These are phyloP conservation scores for Salvelinus sp. DNA, from an alignment of 2,113 vertebrate genomes.

Conservation along the genomic window DNA sequence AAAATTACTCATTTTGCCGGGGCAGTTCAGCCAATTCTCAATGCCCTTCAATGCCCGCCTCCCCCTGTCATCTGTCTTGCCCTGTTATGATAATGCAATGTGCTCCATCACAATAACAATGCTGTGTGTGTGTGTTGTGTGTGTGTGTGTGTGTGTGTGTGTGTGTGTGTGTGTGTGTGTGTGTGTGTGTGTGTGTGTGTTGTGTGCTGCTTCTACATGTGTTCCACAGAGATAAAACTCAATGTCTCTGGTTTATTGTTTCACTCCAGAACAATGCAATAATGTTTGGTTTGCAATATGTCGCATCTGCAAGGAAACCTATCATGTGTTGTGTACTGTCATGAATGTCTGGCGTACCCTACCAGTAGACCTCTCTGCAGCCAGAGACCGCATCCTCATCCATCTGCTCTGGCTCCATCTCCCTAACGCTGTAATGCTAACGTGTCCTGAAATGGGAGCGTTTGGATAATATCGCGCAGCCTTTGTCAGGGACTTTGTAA, in stretches of 20 bases:
- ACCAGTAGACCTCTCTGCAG: not conserved
- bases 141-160: no score
- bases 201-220: slow-evolving; percentile 2
- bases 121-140: slow-evolving; percentile 9
- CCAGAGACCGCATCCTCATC: slow-evolving; percentile 29
- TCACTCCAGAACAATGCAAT: not conserved
- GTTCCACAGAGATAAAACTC: no score
- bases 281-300: not conserved
- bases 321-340: slow-evolving; percentile 26
- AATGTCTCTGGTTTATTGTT: not conserved
- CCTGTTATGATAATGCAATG: slow-evolving; percentile 51
- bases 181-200: slow-evolving; percentile 1
- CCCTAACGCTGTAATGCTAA: slow-evolving; percentile 10
- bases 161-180: slow-evolving; percentile 5
- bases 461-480: slow-evolving; percentile 67
- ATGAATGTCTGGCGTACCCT: not conserved
- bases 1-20: slow-evolving; percentile 74
- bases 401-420: slow-evolving; percentile 33
- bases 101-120: slow-evolving; percentile 54
- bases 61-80: slow-evolving; percentile 37
- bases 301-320: slow-evolving; percentile 38
- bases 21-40: slow-evolving; percentile 51
- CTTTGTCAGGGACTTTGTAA: slow-evolving; percentile 71
- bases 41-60: slow-evolving; percentile 37
- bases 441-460: slow-evolving; percentile 71